Evolutionary conservation across 1,140 invertebrate species (phyloP), one percentile per base, ranked within the genome.

Genomic region (Drosophila nannoptera): DNA sequence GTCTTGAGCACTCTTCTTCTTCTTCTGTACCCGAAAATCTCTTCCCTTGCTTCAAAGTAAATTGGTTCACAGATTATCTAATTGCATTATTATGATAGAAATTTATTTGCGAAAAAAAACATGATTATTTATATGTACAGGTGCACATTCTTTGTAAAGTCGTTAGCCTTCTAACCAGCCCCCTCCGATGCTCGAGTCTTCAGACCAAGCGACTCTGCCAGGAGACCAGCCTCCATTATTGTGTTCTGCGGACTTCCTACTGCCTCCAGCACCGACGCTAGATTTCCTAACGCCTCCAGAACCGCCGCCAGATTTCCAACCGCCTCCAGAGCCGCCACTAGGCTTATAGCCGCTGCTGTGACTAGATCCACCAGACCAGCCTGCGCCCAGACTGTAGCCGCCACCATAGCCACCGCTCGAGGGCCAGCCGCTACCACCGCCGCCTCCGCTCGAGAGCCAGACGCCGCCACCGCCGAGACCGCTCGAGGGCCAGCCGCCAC

Each of bases 121-220:
- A 46, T 11, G 73, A 60, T 61, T 31, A 22, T 32, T 14, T 50
- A 14, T 81, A 82, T 81, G 36, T 81, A 81, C 78, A 81, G 61
- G 55, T 65, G 61, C 62, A 74, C 46, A 52, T 81, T 8, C 45
- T 48, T 42, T 64, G 12, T 42, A 38, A 22, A 62, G 40, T 78
- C 75, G 78, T 42, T 22, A 8, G 33, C 2, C 2, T 14, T 46
- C 49, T 84, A 83, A 83, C 78, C 80, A 78, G 56, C 73, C 78
- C 77, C 77, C 78, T 59, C 58, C 75, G 36, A 53, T 9, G 54
- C 61, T 43, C 4, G 50, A 53, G 0, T 50, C 61, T 7, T 56
- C 69, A n/a, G 50, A 61, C 54, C 54, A 66, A 12, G 59, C 48
- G 31, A 46, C 61, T 8, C 66, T 56, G 5, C 31, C 36, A 0